These are phyloP conservation scores for Pelmatolapia mariae DNA, from an alignment of 2,113 vertebrate species.

Conservation along the genomic window DNA sequence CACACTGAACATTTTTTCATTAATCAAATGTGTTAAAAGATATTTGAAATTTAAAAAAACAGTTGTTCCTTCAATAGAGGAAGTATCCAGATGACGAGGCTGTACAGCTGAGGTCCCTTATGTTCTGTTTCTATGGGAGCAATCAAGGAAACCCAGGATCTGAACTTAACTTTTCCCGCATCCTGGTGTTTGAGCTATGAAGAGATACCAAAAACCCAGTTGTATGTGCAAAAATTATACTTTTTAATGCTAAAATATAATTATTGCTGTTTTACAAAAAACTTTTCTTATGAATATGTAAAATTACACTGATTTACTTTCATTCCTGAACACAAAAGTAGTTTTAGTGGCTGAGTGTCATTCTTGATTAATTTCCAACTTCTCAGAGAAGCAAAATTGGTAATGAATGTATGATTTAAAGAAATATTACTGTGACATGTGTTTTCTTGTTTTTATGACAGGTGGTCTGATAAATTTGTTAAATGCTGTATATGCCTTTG, in stretches of 20 bases:
- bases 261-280: not conserved
- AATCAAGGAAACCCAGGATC: not conserved
- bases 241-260: not conserved
- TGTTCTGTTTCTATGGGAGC: not conserved
- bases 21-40: not conserved
- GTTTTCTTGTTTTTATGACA: not conserved
- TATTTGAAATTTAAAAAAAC: not conserved
- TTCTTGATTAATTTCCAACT: not conserved
- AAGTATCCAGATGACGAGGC: not conserved
- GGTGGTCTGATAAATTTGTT: not conserved
- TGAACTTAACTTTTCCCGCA: not conserved
- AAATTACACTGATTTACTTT: not conserved
- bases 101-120: not conserved
- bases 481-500: not conserved
- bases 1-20: not conserved
- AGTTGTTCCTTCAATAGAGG: not conserved
- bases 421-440: not conserved
- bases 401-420: not conserved
- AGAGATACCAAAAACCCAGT: not conserved
- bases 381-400: not conserved
- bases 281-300: fast-evolving
- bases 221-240: not conserved
- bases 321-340: not conserved
- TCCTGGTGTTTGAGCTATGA: not conserved
- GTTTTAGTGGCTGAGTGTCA: not conserved